A percentile compares a stretch with the other conserved stretches of the same genome.
Evolutionary conservation across 1,140 invertebrate genomes (phyloP).

Genomic region (Lineus longissimus): DNA sequence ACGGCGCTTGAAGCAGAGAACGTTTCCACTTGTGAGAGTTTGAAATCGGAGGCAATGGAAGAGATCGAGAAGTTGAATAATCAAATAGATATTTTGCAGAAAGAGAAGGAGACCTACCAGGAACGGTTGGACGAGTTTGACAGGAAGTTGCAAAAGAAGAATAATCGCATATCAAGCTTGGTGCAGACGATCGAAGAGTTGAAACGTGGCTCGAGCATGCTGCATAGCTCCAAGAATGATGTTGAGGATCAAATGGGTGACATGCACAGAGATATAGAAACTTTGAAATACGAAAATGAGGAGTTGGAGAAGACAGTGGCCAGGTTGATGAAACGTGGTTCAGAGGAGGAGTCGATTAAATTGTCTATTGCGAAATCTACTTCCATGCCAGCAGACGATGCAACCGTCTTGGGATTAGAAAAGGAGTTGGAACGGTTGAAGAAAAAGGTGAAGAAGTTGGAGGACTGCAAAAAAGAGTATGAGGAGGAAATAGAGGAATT

Average conservation of each 20-base stretch:
- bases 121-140: background rate
- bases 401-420: background rate
- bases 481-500: background rate
- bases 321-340: background rate
- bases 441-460: background rate
- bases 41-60: conserved; percentile 11
- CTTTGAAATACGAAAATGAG: background rate
- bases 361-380: too few species aligned
- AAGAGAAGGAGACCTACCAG: background rate
- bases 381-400: background rate
- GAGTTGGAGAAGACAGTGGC: background rate
- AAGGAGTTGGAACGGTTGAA: background rate
- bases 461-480: background rate
- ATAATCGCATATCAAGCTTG: background rate
- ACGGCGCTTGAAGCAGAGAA: background rate
- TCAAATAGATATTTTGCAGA: conserved; percentile 30
- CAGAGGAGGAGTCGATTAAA: too few species aligned
- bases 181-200: background rate
- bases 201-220: too few species aligned
- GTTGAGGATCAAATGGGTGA: background rate
- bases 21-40: background rate
- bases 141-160: background rate
- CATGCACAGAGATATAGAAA: background rate
- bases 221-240: too few species aligned
- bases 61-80: conserved; percentile 18